Evolutionary conservation across 2,797 vertebrate genomes (phyloP).

Genomic region (Acanthurus leucopareius): DNA sequence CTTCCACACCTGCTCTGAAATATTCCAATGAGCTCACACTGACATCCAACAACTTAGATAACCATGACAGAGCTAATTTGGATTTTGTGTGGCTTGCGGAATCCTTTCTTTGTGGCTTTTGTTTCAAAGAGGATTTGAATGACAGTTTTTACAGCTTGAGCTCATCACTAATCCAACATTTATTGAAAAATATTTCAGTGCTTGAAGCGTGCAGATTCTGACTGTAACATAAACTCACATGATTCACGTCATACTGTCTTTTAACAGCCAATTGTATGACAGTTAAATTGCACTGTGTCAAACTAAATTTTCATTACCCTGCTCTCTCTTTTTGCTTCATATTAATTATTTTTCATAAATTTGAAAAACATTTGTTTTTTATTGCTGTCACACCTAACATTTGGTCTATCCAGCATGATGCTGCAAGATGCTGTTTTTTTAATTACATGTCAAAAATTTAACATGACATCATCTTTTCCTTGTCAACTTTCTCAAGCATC

Average conservation of each 20-base stretch:
- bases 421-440: not conserved
- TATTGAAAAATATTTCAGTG: conserved; percentile 56
- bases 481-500: too few species aligned
- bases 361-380: too few species aligned
- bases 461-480: not conserved
- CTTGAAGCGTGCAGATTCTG: conserved; percentile 41
- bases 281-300: not conserved
- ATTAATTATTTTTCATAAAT: too few species aligned
- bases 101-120: conserved; percentile 40
- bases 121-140: conserved; percentile 53
- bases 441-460: not conserved
- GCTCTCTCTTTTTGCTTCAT: too few species aligned
- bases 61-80: conserved; percentile 55
- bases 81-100: conserved; percentile 30
- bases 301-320: not conserved
- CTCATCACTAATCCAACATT: conserved; percentile 59
- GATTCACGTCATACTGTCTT: conserved; percentile 19
- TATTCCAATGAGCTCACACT: conserved; percentile 52
- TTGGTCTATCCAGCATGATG: not conserved
- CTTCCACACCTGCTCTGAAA: conserved; percentile 51
- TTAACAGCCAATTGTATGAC: conserved; percentile 5
- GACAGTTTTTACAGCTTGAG: conserved; percentile 41
- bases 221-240: conserved; percentile 21
- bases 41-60: conserved; percentile 57
- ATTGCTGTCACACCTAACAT: too few species aligned